These are phyloP conservation scores for Drosophila nasuta DNA, from an alignment of 1,140 invertebrate species.

Conservation along the genomic window DNA sequence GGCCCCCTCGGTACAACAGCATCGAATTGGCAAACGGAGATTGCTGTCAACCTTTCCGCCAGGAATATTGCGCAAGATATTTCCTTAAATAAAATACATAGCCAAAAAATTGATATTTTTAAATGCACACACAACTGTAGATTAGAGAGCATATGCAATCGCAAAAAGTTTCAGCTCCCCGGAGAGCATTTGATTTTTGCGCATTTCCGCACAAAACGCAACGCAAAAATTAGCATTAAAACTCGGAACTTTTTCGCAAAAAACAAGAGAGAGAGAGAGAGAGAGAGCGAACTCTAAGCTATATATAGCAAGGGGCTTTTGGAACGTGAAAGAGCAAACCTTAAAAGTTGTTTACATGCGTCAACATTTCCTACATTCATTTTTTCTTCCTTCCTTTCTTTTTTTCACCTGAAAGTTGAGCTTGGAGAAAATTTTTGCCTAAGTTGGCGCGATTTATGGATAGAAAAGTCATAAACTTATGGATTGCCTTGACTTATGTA, in stretches of 20 bases:
- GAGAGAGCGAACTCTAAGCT: not conserved
- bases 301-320: not conserved
- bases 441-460: constrained; percentile 73
- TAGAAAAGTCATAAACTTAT: constrained; percentile 79
- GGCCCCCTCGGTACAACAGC: constrained; percentile 24
- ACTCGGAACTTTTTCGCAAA: not conserved
- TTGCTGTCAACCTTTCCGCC: constrained; percentile 8
- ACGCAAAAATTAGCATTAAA: not conserved
- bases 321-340: constrained; percentile 38
- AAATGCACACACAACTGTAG: constrained; percentile 4
- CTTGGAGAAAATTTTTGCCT: constrained; percentile 50
- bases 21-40: constrained; percentile 11
- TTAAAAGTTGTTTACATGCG: constrained; percentile 71
- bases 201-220: not conserved
- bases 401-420: constrained; percentile 55
- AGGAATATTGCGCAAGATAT: constrained; percentile 5
- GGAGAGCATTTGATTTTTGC: constrained; percentile 9
- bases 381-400: constrained; percentile 26
- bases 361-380: constrained; percentile 44
- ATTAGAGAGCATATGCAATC: not conserved
- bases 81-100: constrained; percentile 5
- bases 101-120: constrained; percentile 1
- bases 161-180: not conserved
- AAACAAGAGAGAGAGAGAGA: too few relatives aligned
- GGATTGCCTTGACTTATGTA: constrained; percentile 75